phyloP scores from a whole-genome alignment of 1,140 invertebrate species.

The Orussus abietinus region DNA sequence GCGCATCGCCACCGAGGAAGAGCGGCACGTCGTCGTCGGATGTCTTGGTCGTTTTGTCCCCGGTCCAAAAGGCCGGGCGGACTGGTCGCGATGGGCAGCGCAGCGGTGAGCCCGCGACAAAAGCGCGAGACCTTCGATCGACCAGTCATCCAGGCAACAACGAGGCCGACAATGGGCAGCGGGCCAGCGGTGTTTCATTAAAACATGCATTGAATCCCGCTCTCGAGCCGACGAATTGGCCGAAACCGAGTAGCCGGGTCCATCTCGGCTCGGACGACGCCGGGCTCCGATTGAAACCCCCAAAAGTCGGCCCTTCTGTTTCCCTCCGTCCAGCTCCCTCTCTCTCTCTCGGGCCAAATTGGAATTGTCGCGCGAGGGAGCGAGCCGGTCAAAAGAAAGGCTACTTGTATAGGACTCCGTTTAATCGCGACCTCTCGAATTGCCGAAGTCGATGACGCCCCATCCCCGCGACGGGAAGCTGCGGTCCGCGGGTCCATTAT shows the following conservation, averaged over 20 bases:
- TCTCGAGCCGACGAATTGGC: constrained; percentile 9
- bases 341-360: constrained; percentile 36
- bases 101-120: too few relatives aligned
- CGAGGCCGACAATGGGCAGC: constrained; percentile 45
- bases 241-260: constrained; percentile 3
- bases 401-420: not conserved
- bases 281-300: constrained; percentile 50
- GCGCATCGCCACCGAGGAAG: too few relatives aligned
- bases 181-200: constrained; percentile 51
- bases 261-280: constrained; percentile 17
- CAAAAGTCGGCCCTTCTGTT: constrained; percentile 36
- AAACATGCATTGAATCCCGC: constrained; percentile 42
- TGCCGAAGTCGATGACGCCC: too few relatives aligned
- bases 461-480: too few relatives aligned
- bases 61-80: too few relatives aligned
- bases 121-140: constrained; percentile 32
- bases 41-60: too few relatives aligned
- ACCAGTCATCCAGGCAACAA: constrained; percentile 41
- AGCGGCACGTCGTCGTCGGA: too few relatives aligned
- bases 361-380: constrained; percentile 35
- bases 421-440: too few relatives aligned
- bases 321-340: constrained; percentile 7
- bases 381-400: not conserved
- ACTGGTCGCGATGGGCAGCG: too few relatives aligned
- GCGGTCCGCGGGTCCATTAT: too few relatives aligned